Evolutionary conservation across 2,113 vertebrate genomes (phyloP), one percentile per base, ranked within the genome.

Genomic region (Archilochus colubris): DNA sequence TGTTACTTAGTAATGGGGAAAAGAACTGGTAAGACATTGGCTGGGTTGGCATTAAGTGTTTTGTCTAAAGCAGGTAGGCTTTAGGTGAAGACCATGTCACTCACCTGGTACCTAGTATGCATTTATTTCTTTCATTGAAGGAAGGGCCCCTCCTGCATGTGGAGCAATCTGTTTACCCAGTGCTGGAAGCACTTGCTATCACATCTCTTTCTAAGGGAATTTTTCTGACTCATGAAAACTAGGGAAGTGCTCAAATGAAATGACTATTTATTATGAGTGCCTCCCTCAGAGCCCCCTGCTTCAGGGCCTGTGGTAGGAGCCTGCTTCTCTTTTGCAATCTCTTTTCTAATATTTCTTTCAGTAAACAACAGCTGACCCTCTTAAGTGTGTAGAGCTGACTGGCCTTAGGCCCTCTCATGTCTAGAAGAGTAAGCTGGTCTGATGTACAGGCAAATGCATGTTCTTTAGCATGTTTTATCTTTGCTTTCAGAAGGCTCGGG

Each of bases 291-390:
- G 19, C 6, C 23, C 28, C 13, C 33, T 78, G 63, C 57, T 94
- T 66, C 68, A 83, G 25, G 25, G 78, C 27, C 64, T 78, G 28
- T 61, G 21, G 44, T 70, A 70, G 51, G 76, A 93, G 27, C 23
- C 25, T 6, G 0, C 75, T 94, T 74, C 48, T 84, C 80, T 88
- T 94, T 81, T 94, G 77, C 80, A 95, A 84, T 88, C 36, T 70
- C 40, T 38, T 83, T 80, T 92, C 48, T 75, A 83, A 77, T 78
- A 67, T 38, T 75, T 74, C 44, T 93, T 87, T 83, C 64, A 72
- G 44, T 86, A 96, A 95, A 95, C 57, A 93, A 25, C 67, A 86
- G 40, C 61, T 92, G 88, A 95, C 73, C 80, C 38, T 92, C 30
- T 8, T 48, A 83, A 91, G 28, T 57, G 27, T 40, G 16, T 88